Conservation (phyloP, 2,113 vertebrate genomes). For the Cyprinodon brontotheroides region DNA sequence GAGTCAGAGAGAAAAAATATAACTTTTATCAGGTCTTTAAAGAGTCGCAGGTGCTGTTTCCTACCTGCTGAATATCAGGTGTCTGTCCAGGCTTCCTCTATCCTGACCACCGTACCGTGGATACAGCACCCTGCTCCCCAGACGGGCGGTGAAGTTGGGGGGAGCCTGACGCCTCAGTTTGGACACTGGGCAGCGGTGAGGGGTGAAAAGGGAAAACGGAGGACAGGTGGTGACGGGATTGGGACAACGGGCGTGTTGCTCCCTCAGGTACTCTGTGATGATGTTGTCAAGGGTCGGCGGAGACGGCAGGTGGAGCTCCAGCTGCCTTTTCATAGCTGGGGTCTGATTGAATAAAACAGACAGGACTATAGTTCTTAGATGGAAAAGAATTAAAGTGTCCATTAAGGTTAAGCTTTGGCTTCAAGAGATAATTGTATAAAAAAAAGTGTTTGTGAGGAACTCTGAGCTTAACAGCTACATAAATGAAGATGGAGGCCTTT, state of each 20-base stretch:
- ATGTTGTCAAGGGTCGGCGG: constrained; percentile 95
- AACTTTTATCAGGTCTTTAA: neutral
- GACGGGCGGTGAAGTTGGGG: constrained; percentile 93
- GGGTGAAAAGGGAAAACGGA: constrained; percentile 97
- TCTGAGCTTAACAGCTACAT: too few species aligned
- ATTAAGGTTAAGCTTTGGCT: too few species aligned
- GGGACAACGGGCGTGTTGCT: constrained; percentile 96
- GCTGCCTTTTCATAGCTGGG: constrained; percentile 95
- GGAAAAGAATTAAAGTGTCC: too few species aligned
- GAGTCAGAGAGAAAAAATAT: neutral
- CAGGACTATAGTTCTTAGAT: neutral
- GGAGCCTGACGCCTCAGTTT: constrained; percentile 93
- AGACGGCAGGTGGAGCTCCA: constrained; percentile 91
- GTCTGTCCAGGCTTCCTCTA: constrained; percentile 92
- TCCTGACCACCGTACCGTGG: constrained; percentile 94
- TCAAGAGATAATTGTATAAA: too few species aligned
- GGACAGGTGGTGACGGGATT: constrained; percentile 97
- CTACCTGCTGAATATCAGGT: constrained; percentile 97
- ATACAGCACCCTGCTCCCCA: constrained; percentile 88
- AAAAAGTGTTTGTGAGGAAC: too few species aligned
- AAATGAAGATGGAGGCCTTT: too few species aligned
- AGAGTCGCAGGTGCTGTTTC: neutral
- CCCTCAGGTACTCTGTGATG: constrained; percentile 96
- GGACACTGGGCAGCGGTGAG: constrained; percentile 97
- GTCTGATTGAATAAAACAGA: constrained; percentile 75